phyloP scores from a whole-genome alignment of 2,888 invertebrate genomes.

The Nemotelus pantherinus region DNA sequence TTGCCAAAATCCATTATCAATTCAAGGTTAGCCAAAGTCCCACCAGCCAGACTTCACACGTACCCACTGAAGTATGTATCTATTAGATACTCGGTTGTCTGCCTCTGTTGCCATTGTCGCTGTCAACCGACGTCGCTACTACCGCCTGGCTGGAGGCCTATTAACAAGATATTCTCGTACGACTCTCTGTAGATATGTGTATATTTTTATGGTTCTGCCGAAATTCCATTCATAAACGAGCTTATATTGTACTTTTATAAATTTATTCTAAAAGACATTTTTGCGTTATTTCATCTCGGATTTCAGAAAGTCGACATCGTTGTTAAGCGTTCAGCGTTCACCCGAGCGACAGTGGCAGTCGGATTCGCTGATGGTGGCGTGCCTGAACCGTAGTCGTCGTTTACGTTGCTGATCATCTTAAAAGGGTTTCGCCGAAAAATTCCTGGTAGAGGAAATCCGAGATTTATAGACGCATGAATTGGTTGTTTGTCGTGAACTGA shows the following conservation, averaged over 20 bases:
- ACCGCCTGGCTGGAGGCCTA: background rate
- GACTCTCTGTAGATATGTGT: background rate
- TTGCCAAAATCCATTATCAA: background rate
- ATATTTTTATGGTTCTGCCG: background rate
- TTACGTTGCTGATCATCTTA: background rate
- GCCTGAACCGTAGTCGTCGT: background rate
- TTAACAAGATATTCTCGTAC: background rate
- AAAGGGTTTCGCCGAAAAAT: constrained; percentile 7
- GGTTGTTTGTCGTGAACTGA: background rate
- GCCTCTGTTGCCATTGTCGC: no score
- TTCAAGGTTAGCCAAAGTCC: constrained; percentile 6
- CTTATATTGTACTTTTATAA: background rate
- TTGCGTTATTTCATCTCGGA: background rate
- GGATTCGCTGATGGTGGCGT: background rate
- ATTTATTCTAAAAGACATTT: constrained; percentile 17
- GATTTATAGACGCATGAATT: background rate
- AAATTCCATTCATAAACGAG: constrained; percentile 18
- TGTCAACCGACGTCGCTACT: no score
- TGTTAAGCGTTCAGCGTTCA: background rate
- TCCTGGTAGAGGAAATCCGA: constrained; percentile 10
- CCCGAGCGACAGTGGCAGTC: background rate
- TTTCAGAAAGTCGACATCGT: background rate
- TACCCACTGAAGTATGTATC: no score
- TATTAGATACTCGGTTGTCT: no score
- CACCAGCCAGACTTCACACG: background rate